These are phyloP conservation scores for Gallinago paraguaiae DNA, from an alignment of 2,113 vertebrate species.

Conservation along the genomic window DNA sequence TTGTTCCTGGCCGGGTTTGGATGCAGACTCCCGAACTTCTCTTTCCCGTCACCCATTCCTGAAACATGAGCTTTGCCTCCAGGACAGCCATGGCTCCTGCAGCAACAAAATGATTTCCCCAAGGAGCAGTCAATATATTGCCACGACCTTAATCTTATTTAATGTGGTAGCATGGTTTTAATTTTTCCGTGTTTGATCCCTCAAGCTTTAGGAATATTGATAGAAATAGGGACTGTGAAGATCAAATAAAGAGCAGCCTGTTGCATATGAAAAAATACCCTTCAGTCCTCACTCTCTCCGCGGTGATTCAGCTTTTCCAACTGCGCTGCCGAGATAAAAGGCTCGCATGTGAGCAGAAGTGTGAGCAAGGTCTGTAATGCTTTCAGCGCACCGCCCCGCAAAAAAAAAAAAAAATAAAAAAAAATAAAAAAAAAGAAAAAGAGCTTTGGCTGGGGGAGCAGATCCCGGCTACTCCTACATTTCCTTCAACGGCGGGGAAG, in stretches of 20 bases:
- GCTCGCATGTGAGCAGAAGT: neutral
- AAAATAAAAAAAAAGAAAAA: neutral
- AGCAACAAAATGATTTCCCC: slow-evolving; percentile 29
- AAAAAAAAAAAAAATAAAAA: neutral
- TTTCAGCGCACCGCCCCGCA: neutral
- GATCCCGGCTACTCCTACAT: neutral
- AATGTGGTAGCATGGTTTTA: slow-evolving; percentile 49
- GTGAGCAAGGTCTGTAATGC: neutral
- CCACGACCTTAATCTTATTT: slow-evolving; percentile 53
- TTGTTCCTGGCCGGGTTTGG: neutral
- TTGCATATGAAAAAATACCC: neutral
- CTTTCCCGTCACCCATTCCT: neutral
- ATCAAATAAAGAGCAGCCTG: slow-evolving; percentile 43
- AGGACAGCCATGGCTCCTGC: neutral
- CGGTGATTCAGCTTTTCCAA: slow-evolving; percentile 46
- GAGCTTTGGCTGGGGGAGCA: neutral
- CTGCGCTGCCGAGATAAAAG: slow-evolving; percentile 15
- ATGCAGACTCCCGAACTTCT: neutral
- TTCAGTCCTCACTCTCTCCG: neutral
- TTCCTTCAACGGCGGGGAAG: neutral
- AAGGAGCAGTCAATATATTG: slow-evolving; percentile 24
- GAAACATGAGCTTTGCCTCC: neutral
- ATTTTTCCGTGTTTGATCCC: slow-evolving; percentile 56
- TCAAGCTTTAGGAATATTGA: neutral
- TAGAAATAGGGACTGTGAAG: slow-evolving; percentile 32